A percentile compares a stretch with the other conserved stretches of the same genome.
phyloP scores from a whole-genome alignment of 2,888 invertebrate species.

The Perithous albicinctus region DNA sequence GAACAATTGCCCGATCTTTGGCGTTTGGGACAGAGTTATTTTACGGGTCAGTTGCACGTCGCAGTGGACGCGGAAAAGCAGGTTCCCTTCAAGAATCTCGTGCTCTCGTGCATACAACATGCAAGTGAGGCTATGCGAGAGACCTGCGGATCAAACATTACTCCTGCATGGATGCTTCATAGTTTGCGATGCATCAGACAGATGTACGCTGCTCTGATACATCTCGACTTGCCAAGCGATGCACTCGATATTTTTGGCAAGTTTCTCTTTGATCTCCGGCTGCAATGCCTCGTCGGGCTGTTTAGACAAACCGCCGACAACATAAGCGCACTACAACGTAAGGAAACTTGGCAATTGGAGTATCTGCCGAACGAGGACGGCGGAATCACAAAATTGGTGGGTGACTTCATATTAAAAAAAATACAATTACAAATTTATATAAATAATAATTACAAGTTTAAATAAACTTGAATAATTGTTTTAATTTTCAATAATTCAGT shows the following conservation, averaged over 20 bases:
- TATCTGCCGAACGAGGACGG: conserved; percentile 92
- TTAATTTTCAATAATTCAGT: too few relatives aligned
- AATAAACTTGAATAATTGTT: too few relatives aligned
- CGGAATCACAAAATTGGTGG: conserved; percentile 92
- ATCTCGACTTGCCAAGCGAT: conserved; percentile 94
- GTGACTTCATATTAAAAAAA: too few relatives aligned
- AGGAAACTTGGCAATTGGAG: conserved; percentile 95
- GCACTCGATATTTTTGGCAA: conserved; percentile 93
- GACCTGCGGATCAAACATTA: conserved; percentile 79
- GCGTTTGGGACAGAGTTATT: conserved; percentile 98
- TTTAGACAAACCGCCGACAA: conserved; percentile 94
- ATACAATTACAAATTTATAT: too few relatives aligned
- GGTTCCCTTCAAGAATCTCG: conserved; percentile 89
- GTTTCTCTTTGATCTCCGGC: conserved; percentile 94
- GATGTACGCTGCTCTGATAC: conserved; percentile 92
- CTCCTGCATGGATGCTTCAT: conserved; percentile 90
- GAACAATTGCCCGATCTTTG: conserved; percentile 95
- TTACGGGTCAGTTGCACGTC: conserved; percentile 93
- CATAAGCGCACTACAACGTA: conserved; percentile 89
- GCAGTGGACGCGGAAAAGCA: conserved; percentile 91
- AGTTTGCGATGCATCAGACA: conserved; percentile 93
- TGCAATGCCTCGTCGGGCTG: conserved; percentile 93
- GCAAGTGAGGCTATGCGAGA: conserved; percentile 85
- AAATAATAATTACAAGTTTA: not conserved
- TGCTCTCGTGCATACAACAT: conserved; percentile 84